A percentile compares a stretch with the other conserved stretches of the same genome.
phyloP scores from a whole-genome alignment of 2,888 invertebrate genomes.

The Caenorhabditis macrosperma region DNA sequence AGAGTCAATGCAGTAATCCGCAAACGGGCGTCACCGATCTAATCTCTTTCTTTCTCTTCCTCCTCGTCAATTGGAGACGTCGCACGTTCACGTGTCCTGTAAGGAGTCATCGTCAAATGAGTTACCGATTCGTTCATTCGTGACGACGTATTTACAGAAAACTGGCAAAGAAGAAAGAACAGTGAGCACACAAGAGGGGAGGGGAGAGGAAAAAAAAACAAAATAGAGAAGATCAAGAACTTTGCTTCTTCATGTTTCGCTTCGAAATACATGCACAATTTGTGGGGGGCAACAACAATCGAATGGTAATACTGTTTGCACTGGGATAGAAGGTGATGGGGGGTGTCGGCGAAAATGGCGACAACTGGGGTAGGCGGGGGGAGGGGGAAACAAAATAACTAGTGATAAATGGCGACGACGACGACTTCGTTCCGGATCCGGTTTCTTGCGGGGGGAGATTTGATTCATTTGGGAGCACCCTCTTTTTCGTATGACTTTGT shows the following conservation, averaged over 20 bases:
- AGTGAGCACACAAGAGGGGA: constrained; percentile 9
- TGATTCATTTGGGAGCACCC: constrained; percentile 27
- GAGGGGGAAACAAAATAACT: neutral
- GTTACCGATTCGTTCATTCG: neutral
- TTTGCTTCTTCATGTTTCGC: neutral
- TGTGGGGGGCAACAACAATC: neutral
- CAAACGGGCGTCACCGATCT: neutral
- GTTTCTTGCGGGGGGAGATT: neutral
- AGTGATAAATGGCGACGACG: neutral
- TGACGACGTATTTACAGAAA: constrained; percentile 25
- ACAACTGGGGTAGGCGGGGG: neutral
- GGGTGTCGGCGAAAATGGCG: neutral
- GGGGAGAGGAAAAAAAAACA: neutral
- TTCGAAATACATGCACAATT: neutral
- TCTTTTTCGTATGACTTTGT: constrained; percentile 24
- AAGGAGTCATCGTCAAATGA: neutral
- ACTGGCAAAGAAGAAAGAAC: neutral
- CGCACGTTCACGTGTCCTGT: neutral
- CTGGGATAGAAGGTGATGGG: neutral
- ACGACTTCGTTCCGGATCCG: constrained; percentile 1
- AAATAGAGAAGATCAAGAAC: neutral
- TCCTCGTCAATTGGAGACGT: neutral
- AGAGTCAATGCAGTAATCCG: neutral
- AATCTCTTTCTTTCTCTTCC: neutral
- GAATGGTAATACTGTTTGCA: neutral